Conservation (phyloP, 2,797 vertebrate genomes). For the Craterocephalus amniculus region DNA sequence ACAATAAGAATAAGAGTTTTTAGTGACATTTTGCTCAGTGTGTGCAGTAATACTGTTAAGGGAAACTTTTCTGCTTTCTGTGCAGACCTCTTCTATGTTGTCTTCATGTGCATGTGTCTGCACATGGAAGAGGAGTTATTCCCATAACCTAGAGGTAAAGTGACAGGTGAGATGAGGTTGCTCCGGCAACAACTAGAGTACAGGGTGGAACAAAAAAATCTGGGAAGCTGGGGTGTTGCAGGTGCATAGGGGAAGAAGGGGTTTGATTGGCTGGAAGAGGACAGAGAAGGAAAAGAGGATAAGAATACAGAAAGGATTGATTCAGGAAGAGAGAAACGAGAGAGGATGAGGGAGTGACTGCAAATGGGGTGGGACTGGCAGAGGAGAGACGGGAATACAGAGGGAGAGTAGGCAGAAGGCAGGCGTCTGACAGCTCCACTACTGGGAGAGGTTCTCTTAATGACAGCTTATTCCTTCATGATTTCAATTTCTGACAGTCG, state of each 20-base stretch:
- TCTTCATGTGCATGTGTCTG: constrained; percentile 32
- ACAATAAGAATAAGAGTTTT: constrained; percentile 18
- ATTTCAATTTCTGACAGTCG: constrained; percentile 96
- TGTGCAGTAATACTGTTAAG: constrained; percentile 24
- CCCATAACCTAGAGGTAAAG: constrained; percentile 78
- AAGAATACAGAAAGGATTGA: constrained; percentile 63
- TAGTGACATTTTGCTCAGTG: constrained; percentile 20
- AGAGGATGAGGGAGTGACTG: constrained; percentile 75
- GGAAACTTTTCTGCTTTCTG: constrained; percentile 37
- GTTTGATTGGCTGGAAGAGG: constrained; percentile 71
- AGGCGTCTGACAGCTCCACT: constrained; percentile 89
- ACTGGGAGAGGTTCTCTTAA: constrained; percentile 92
- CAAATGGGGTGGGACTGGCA: constrained; percentile 79
- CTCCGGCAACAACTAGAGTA: constrained; percentile 59
- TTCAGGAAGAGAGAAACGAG: constrained; percentile 70
- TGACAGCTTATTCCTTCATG: constrained; percentile 97
- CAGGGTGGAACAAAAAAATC: constrained; percentile 50
- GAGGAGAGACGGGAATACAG: constrained; percentile 65
- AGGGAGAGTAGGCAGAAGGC: constrained; percentile 74
- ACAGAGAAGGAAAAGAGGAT: constrained; percentile 59
- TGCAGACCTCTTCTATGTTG: constrained; percentile 48
- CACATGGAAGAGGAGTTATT: constrained; percentile 79
- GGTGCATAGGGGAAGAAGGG: constrained; percentile 32
- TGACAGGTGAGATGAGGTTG: constrained; percentile 87
- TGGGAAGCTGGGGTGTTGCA: constrained; percentile 30